phyloP scores from a whole-genome alignment of 2,113 vertebrate species.

The Cisticola juncidis region DNA sequence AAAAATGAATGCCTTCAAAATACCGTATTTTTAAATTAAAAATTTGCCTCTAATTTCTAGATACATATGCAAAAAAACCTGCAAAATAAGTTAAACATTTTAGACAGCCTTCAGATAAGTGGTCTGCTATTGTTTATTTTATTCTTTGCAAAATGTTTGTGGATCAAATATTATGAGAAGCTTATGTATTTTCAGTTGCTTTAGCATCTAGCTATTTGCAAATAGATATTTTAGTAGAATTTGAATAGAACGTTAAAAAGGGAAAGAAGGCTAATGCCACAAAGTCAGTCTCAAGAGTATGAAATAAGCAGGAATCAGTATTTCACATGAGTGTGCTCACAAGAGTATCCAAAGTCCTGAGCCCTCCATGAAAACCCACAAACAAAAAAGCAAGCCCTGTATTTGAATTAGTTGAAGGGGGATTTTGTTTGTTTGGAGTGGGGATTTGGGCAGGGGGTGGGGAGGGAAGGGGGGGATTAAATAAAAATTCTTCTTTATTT shows the following conservation, averaged over 20 bases:
- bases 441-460: background rate
- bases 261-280: background rate
- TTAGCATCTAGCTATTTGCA: background rate
- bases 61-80: background rate
- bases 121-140: background rate
- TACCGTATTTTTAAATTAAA: background rate
- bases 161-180: background rate
- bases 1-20: background rate
- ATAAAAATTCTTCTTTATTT: background rate
- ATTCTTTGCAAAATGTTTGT: background rate
- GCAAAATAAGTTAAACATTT: background rate
- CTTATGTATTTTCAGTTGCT: background rate
- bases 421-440: background rate
- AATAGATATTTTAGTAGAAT: background rate
- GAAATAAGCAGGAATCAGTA: background rate
- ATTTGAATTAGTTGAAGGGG: background rate
- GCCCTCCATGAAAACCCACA: background rate
- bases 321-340: background rate
- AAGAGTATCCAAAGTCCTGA: background rate
- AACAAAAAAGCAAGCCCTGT: background rate
- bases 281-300: background rate
- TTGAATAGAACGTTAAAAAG: background rate
- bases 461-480: background rate
- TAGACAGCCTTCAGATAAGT: background rate
- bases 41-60: background rate